Base-by-base conservation (phyloP, 2,113 vertebrate species). In the Edolisoma coerulescens region DNA sequence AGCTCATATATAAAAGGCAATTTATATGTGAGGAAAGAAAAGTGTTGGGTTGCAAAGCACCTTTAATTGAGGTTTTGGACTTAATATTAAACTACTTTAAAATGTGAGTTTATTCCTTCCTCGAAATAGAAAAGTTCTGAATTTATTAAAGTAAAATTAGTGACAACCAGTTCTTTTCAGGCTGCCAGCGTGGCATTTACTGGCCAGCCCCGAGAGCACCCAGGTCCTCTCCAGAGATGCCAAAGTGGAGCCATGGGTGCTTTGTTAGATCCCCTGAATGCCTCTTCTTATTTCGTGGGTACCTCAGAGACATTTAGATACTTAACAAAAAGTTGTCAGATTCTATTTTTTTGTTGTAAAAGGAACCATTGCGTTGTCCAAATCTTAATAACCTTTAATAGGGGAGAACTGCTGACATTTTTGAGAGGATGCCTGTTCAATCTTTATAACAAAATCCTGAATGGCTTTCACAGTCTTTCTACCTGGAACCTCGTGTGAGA, bases 311-410 rank as follows among this genome's bases (percentile, higher is more conserved):
- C 32, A 42, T 88, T 75, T 8, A 76, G 47, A 41, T 93, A 71
- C 56, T 90, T 70, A 84, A 35, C 52, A 67, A 91, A 77, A 10
- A 53, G 14, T 32, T 73, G 77, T 68, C 70, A 88, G 41, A 50
- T 57, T 78, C 33, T 37, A 3, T 6, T 84, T 84, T 59, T 59
- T 80, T 65, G 41, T 61, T 22, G 21, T 78, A 33, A 88, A 86
- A 96, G 64, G 28, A 77, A 45, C 60, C n/a, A 23, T 53, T 5
- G 3, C 41, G 26, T 74, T 90, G 56, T 89, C 69, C 49, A 87
- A 68, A 82, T 49, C 56, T 65, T 82, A 94, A 92, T 92, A 87
- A 91, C n/a, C 35, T 86, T 92, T 84, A 71, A 87, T 56, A 67
- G 7, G 24, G 73, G 47, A 83, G 74, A 81, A 49, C 37, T 85